Base-by-base conservation (phyloP, 2,113 vertebrate genomes). In the Osmerus eperlanus region DNA sequence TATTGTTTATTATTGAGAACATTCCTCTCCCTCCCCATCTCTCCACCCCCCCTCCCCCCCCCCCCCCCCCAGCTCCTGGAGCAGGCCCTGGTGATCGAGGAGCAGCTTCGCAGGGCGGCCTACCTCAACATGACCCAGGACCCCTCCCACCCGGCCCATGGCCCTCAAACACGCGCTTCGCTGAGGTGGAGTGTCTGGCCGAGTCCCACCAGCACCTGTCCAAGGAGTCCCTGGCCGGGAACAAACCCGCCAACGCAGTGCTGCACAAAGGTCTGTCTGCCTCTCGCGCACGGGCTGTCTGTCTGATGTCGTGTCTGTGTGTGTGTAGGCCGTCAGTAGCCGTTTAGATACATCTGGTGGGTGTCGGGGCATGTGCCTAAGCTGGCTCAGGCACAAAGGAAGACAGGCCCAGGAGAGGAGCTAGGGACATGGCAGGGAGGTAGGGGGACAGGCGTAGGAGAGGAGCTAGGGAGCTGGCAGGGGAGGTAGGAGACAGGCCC, bases 71-170 rank as follows among this genome's bases (percentile, higher is more conserved):
- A 99, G 97, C 77, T 99, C 85, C 88, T 99, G 91, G 97, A 99
- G 88, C 97, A 99, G 92, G 97, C 97, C 0, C 89, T 99, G 90
- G 97, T 99, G 87, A 99, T 99, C 0, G 97, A 99, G 91, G 97
- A 99, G 86, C 97, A 99, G 91, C 87, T 99, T 65, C 89, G 97
- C 59, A 87, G 97, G 77, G 97, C 97, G 0, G 97, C 97, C 0
- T 99, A 99, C 89, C 94, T 99, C 79, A 99, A 99, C 86, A 99
- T 99, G 96, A 97, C 94, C 70, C 97, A 99, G 91, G 97, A 99
- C 83, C 93, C 97, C 77, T 93, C 78, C 67, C 97, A 99, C 85
- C 96, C 96, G 0, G 96, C 97, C 97, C 90, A 97, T 98, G 97
- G 96, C 96, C 2, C 91, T 99, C 71, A 98, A 98, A 98, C 2